These are phyloP conservation scores for Drosophila engyochracea DNA, from an alignment of 2,888 invertebrate genomes.

Conservation along the genomic window DNA sequence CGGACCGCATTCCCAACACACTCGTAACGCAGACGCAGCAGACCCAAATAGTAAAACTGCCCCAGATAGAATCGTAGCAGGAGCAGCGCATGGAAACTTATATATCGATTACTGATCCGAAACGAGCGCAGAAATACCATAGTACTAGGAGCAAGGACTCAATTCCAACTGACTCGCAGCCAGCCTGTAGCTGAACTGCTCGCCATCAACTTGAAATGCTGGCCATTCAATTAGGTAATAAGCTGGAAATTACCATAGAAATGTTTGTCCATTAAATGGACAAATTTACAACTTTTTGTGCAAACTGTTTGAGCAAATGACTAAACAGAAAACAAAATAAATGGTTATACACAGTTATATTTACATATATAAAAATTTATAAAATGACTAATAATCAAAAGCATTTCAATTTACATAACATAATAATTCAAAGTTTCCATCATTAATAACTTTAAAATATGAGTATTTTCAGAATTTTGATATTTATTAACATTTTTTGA, in stretches of 20 bases:
- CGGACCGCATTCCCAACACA: conserved; percentile 39
- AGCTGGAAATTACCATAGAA: neutral
- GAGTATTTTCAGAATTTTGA: neutral
- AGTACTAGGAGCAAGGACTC: neutral
- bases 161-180: neutral
- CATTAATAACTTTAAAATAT: no score
- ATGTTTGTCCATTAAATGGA: neutral
- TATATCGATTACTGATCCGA: conserved; percentile 48
- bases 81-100: conserved; percentile 52
- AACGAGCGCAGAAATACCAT: conserved; percentile 48
- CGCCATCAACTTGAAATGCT: neutral
- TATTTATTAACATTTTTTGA: neutral
- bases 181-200: neutral
- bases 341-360: no score
- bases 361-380: no score
- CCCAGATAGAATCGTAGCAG: conserved; percentile 58
- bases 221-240: neutral
- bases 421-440: no score
- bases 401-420: no score
- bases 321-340: neutral
- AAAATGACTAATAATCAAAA: neutral
- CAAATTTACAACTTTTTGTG: no score
- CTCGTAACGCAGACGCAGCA: conserved; percentile 53
- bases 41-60: conserved; percentile 54
- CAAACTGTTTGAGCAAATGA: neutral